Evolutionary conservation across 1,140 invertebrate species (phyloP).

Genomic region (Bombus balteatus): DNA sequence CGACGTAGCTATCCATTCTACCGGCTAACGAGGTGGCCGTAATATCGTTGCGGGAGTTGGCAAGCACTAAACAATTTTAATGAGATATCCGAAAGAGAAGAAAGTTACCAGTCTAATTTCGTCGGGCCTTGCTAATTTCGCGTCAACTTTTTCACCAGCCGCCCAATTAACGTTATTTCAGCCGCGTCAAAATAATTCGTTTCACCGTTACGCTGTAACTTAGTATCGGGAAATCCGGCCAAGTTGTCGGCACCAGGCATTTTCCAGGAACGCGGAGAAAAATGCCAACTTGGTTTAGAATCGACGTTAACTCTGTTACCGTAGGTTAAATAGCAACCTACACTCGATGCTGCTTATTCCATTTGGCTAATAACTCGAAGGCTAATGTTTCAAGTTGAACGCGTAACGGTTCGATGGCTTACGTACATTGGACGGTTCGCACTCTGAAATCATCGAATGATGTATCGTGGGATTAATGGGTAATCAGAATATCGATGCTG

Average conservation of each 20-base stretch:
- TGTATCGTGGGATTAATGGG: constrained; percentile 14
- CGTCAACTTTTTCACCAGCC: constrained; percentile 7
- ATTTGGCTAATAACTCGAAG: neutral
- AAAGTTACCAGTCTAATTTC: constrained; percentile 30
- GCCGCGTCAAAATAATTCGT: neutral
- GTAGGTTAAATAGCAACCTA: no score
- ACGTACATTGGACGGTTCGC: constrained; percentile 18
- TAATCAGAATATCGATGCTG: constrained; percentile 22
- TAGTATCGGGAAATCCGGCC: neutral
- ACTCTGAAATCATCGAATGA: constrained; percentile 42
- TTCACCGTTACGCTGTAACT: neutral
- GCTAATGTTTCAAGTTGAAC: constrained; percentile 20
- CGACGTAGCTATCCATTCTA: constrained; percentile 37
- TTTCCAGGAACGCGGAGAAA: no score
- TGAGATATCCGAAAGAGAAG: constrained; percentile 21
- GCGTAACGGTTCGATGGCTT: constrained; percentile 3
- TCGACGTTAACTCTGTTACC: no score
- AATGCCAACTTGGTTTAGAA: no score
- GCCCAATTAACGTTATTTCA: constrained; percentile 25
- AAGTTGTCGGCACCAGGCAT: neutral
- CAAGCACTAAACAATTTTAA: constrained; percentile 47
- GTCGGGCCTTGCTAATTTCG: neutral
- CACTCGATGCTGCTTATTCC: no score
- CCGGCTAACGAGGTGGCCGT: constrained; percentile 44
- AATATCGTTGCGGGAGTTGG: constrained; percentile 41